Conservation (phyloP, 2,113 vertebrate species). For the Gallinago paraguaiae region DNA sequence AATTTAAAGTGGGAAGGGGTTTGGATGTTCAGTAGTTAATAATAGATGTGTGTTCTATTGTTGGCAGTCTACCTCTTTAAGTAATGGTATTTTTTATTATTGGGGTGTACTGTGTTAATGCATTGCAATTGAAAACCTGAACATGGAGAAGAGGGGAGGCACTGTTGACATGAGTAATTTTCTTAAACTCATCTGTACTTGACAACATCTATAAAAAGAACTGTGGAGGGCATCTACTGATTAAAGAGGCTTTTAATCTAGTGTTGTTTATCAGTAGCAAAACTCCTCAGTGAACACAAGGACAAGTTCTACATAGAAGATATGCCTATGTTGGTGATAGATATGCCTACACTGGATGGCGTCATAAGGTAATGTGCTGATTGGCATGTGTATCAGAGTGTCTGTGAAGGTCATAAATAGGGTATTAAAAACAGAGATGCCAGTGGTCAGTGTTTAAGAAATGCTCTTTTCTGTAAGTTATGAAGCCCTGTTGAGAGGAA, state of each 20-base stretch:
- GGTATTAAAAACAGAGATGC: neutral
- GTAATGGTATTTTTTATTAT: neutral
- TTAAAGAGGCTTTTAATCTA: neutral
- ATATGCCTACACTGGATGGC: neutral
- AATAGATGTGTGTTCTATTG: neutral
- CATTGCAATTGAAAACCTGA: neutral
- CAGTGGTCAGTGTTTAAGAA: neutral
- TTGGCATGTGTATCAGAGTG: neutral
- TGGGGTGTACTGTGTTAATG: neutral
- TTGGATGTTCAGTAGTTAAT: neutral
- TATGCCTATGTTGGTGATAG: neutral
- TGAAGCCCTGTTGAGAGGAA: neutral
- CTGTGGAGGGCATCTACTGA: neutral
- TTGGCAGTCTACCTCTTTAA: neutral
- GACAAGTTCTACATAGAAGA: neutral
- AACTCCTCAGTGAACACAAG: neutral
- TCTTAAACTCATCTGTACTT: neutral
- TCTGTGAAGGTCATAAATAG: neutral
- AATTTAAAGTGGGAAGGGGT: neutral
- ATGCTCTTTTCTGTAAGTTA: neutral
- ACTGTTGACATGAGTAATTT: neutral
- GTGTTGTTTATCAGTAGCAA: neutral
- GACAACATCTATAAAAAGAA: neutral
- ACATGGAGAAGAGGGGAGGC: neutral
- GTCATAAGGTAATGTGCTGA: neutral